Evolutionary conservation across 2,113 vertebrate species (phyloP), one percentile per base, ranked within the genome.

Genomic region (Cynopterus brachyotis): DNA sequence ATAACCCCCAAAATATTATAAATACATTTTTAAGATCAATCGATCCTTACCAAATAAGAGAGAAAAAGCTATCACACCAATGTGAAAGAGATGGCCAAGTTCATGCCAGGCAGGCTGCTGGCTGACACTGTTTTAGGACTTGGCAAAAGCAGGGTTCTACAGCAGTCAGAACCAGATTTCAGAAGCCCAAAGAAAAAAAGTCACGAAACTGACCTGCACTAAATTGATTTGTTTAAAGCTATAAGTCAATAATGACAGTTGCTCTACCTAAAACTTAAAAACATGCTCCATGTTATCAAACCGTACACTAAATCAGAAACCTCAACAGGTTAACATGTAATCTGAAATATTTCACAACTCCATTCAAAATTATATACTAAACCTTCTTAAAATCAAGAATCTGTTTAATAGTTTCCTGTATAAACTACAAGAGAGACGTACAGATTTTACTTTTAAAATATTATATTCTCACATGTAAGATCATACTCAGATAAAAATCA

Each of bases 301-400:
- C 22, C 45, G 30, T 6, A 75, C 35, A 47, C n/a, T 75, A 94
- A 81, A 67, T 55, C 67, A 53, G 60, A 67, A 93, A 62, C 47
- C 69, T 40, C 9, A 60, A 79, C 3, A 35, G 10, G 16, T 79
- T 66, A 53, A 53, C 45, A 87, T 12, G 8, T 60, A 86, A 87
- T 64, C 53, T 62, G 11, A 91, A 89, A 83, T 30, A 94, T 12
- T 89, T 94, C 55, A 72, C 32, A 97, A 79, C 30, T 69, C 17
- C 16, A 79, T 22, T 64, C 37, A 76, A 73, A 87, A 78, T 45
- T 53, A 84, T 32, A 16, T n/a, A 72, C 22, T 84, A 84, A 69
- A 69, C 22, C 12, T 89, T 75, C 87, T 32, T 66, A 64, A 60
- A 72, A 96, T 66, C 30, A 86, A 81, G 24, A 79, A 40, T n/a